Evolutionary conservation across 1,140 invertebrate genomes (phyloP).

Genomic region (Drosophila murphyi): DNA sequence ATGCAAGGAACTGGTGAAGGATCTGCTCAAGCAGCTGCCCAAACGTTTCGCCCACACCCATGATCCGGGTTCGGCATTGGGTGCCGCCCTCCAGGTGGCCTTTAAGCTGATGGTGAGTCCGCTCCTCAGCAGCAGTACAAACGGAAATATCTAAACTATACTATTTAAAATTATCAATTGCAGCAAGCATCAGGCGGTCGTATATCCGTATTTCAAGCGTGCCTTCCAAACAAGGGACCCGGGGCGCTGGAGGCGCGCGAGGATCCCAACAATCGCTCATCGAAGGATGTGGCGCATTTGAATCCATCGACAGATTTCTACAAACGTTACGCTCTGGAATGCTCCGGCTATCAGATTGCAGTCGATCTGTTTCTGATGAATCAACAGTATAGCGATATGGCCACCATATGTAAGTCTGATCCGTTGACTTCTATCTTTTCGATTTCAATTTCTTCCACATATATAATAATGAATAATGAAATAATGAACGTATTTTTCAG

Average conservation of each 20-base stretch:
- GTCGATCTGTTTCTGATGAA: conserved; percentile 98
- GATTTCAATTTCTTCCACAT: too few species aligned
- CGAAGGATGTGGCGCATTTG: conserved; percentile 92
- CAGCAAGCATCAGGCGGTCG: conserved; percentile 96
- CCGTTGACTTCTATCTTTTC: too few species aligned
- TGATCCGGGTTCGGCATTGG: conserved; percentile 92
- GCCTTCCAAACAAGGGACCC: conserved; percentile 95
- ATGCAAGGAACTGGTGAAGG: conserved; percentile 90
- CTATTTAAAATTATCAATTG: conserved; percentile 42
- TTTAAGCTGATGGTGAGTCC: conserved; percentile 93
- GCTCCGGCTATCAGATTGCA: conserved; percentile 97
- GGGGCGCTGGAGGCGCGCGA: conserved; percentile 94
- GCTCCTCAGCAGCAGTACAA: not conserved
- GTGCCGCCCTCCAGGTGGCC: conserved; percentile 96
- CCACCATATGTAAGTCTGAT: conserved; percentile 92
- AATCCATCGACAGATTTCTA: conserved; percentile 99
- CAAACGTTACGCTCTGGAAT: conserved; percentile 97
- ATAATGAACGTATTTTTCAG: conserved; percentile 82
- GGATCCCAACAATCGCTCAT: conserved; percentile 92
- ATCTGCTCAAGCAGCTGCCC: conserved; percentile 93
- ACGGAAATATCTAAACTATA: not conserved
- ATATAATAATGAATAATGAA: not conserved
- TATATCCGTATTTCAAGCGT: conserved; percentile 96
- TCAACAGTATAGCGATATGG: conserved; percentile 96
- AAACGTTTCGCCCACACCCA: conserved; percentile 90